These are phyloP conservation scores for Panagrolaimus sp. DNA, from an alignment of 1,140 invertebrate genomes.

Conservation along the genomic window DNA sequence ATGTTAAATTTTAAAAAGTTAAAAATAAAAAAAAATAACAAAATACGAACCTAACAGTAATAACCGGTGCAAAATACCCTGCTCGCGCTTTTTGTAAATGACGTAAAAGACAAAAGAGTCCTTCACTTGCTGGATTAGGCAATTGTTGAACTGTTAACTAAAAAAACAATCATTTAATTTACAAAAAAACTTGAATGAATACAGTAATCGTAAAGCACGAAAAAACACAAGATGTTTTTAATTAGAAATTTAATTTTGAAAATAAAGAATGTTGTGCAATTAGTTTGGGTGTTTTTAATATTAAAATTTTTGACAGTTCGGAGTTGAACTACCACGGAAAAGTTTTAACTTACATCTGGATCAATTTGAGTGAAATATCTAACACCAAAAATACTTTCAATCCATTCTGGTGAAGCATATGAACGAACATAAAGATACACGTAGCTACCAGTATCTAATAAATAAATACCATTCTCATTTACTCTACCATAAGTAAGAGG, in stretches of 20 bases:
- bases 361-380: conserved; percentile 68
- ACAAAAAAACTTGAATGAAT: no score
- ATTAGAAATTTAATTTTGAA: no score
- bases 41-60: conserved; percentile 72
- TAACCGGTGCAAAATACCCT: conserved; percentile 69
- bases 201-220: no score
- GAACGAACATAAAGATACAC: conserved; percentile 83
- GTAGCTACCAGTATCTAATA: conserved; percentile 78
- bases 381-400: conserved; percentile 71
- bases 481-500: conserved; percentile 70
- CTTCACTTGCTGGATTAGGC: conserved; percentile 71
- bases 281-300: not conserved
- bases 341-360: conserved; percentile 66
- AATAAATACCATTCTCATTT: conserved; percentile 79
- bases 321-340: not conserved
- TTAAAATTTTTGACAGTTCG: not conserved
- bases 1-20: conserved; percentile 6
- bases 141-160: conserved; percentile 74
- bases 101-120: conserved; percentile 74
- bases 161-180: no score
- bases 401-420: conserved; percentile 71
- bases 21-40: conserved; percentile 19
- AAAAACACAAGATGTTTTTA: no score
- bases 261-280: conserved; percentile 17
- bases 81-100: conserved; percentile 79